Percentiles rank a stretch among this genome's conserved stretches.
These are phyloP conservation scores for Chitala chitala DNA, from an alignment of 2,113 vertebrate species.

Conservation along the genomic window DNA sequence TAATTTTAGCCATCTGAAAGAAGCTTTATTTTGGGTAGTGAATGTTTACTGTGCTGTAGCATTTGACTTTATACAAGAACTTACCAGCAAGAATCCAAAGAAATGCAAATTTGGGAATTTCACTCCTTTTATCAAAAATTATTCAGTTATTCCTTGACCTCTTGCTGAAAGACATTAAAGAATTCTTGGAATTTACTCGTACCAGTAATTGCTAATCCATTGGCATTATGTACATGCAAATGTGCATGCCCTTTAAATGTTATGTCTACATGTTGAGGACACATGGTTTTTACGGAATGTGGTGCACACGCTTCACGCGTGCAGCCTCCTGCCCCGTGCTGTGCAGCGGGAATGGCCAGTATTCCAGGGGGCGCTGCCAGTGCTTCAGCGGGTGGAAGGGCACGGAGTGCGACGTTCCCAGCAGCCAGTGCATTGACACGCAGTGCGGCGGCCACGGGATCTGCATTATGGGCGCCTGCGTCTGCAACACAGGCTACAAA, in stretches of 20 bases:
- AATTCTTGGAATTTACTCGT: neutral
- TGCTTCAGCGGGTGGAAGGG: conserved; percentile 98
- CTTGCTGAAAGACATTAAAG: neutral
- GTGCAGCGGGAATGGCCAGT: conserved; percentile 93
- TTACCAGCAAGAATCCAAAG: no score
- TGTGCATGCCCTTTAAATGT: neutral
- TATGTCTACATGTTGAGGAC: neutral
- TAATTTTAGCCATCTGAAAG: neutral
- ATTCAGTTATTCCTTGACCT: neutral
- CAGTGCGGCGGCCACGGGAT: conserved; percentile 86
- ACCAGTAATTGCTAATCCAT: conserved; percentile 5
- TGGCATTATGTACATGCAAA: neutral
- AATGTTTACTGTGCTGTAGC: no score
- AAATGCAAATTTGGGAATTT: no score
- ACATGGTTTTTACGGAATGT: neutral
- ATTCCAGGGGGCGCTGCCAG: conserved; percentile 92
- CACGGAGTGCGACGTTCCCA: conserved; percentile 85
- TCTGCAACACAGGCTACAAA: conserved; percentile 89
- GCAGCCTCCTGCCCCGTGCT: conserved; percentile 87
- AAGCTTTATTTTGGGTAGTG: no score
- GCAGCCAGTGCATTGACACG: conserved; percentile 83
- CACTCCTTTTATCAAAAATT: neutral
- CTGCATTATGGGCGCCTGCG: conserved; percentile 86
- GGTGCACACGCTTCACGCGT: conserved; percentile 32
- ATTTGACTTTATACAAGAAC: no score